These are phyloP conservation scores for Clivina fossor DNA, from an alignment of 2,888 invertebrate genomes.

Conservation along the genomic window DNA sequence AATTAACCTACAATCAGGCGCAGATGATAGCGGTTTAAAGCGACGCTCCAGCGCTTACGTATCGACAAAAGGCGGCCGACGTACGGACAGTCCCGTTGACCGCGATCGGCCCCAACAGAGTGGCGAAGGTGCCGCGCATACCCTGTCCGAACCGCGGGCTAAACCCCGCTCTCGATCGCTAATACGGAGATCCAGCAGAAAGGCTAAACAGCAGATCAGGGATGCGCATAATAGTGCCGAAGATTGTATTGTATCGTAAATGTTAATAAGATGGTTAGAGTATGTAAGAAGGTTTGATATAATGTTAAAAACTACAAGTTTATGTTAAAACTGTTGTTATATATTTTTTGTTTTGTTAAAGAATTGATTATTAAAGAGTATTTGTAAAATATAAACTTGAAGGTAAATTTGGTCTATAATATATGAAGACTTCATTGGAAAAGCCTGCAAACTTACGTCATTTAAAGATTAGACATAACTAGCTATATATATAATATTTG, in stretches of 20 bases:
- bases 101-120: slow-evolving; percentile 45
- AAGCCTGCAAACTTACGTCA: too few species aligned
- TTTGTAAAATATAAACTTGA: too few species aligned
- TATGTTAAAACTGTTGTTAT: too few species aligned
- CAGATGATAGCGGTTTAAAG: slow-evolving; percentile 63
- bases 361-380: too few species aligned
- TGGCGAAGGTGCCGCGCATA: slow-evolving; percentile 43
- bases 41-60: slow-evolving; percentile 76
- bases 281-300: too few species aligned
- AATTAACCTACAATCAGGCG: slow-evolving; percentile 62
- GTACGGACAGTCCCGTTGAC: slow-evolving; percentile 52
- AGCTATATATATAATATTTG: too few species aligned
- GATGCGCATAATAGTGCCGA: slow-evolving; percentile 65
- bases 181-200: slow-evolving; percentile 76
- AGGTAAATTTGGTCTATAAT: too few species aligned
- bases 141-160: slow-evolving; percentile 39
- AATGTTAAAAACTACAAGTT: too few species aligned
- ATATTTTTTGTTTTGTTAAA: too few species aligned
- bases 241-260: slow-evolving; percentile 73
- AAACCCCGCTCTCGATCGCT: slow-evolving; percentile 61
- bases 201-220: slow-evolving; percentile 76
- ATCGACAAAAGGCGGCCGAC: slow-evolving; percentile 54
- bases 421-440: too few species aligned
- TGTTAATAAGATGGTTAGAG: too few species aligned
- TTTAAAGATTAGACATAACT: too few species aligned